Percentiles rank a stretch among this genome's conserved stretches.
These are phyloP conservation scores for Helostoma temminkii DNA, from an alignment of 2,797 vertebrate genomes.

Conservation along the genomic window DNA sequence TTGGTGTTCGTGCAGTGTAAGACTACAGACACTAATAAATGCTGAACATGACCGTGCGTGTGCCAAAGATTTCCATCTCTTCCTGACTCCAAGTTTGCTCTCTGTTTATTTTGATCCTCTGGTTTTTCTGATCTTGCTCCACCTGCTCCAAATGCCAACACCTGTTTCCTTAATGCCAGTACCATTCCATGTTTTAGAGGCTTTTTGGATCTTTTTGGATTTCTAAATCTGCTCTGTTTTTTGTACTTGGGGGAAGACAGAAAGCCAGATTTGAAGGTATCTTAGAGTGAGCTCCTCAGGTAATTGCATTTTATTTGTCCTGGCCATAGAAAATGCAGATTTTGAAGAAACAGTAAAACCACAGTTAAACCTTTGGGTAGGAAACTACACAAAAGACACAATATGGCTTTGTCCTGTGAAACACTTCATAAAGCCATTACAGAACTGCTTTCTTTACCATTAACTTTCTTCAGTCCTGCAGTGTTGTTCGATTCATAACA, in stretches of 20 bases:
- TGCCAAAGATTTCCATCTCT: slow-evolving; percentile 19
- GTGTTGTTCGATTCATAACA: too few relatives aligned
- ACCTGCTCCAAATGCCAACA: slow-evolving; percentile 23
- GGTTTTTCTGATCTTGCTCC: neutral
- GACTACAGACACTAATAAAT: slow-evolving; percentile 12
- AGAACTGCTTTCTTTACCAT: too few relatives aligned
- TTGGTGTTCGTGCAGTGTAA: neutral
- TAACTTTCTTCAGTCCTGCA: too few relatives aligned
- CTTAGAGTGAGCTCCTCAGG: neutral
- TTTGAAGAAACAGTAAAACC: neutral
- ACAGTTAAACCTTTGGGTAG: too few relatives aligned
- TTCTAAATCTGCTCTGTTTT: too few relatives aligned
- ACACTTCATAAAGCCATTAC: too few relatives aligned
- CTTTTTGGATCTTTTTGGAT: neutral
- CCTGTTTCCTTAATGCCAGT: slow-evolving; percentile 10
- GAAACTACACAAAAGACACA: too few relatives aligned
- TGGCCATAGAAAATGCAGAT: neutral
- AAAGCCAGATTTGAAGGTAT: neutral
- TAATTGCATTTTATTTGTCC: neutral
- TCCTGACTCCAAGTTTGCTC: slow-evolving; percentile 4
- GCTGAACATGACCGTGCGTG: slow-evolving; percentile 1
- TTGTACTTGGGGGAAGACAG: too few relatives aligned
- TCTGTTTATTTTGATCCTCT: slow-evolving; percentile 6
- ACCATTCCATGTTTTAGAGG: slow-evolving; percentile 16
- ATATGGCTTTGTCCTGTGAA: too few relatives aligned